These are phyloP conservation scores for Pantherophis alleghaniensis DNA, from an alignment of 2,797 vertebrate species.

Conservation along the genomic window DNA sequence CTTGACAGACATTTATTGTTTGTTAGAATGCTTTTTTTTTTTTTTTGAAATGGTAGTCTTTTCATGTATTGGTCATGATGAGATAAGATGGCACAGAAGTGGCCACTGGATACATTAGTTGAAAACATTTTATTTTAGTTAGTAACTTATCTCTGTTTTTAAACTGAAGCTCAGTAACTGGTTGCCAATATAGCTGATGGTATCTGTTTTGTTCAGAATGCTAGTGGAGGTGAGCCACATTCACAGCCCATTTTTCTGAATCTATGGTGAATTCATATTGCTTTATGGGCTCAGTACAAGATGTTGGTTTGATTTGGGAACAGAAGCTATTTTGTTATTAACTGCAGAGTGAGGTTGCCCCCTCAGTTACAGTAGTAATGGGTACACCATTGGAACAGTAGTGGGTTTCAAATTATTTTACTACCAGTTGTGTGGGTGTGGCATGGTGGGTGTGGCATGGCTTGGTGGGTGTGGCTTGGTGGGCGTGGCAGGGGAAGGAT, in stretches of 20 bases:
- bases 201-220: background rate
- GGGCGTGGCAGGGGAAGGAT: too few relatives aligned
- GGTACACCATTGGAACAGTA: background rate
- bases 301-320: background rate
- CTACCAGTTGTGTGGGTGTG: too few relatives aligned
- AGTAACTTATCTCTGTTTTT: background rate
- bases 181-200: constrained; percentile 9
- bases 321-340: background rate
- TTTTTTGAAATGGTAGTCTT: constrained; percentile 27
- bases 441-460: too few relatives aligned
- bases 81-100: constrained; percentile 31
- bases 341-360: background rate
- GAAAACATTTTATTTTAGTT: constrained; percentile 36
- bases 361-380: background rate
- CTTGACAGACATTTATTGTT: constrained; percentile 59
- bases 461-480: too few relatives aligned
- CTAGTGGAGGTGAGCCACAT: too few relatives aligned
- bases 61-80: constrained; percentile 33
- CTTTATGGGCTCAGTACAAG: background rate
- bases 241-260: background rate
- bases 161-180: background rate
- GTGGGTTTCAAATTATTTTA: too few relatives aligned
- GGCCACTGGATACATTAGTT: background rate
- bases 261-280: background rate
- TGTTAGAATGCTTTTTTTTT: constrained; percentile 35